Evolutionary conservation across 2,797 vertebrate species (phyloP), one percentile per base, ranked within the genome.

Genomic region (Danio tinwini): DNA sequence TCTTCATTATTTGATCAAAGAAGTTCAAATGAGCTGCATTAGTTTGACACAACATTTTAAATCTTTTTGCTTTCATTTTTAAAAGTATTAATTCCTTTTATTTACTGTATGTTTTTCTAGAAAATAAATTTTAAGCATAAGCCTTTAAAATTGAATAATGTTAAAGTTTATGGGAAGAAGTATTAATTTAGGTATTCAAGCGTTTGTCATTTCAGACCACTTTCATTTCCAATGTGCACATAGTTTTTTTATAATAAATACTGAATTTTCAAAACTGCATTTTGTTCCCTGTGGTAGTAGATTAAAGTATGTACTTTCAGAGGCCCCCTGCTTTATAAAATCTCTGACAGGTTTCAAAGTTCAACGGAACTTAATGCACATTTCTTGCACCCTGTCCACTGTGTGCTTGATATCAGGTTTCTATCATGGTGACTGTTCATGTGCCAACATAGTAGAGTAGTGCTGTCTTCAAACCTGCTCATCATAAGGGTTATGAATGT

Each of bases 301-400:
- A 65, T 80, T 47, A 50, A 65, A 14, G n/a, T n/a, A 6, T 49
- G 44, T 71, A 13, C 72, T 65, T 68, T 44, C 19, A 68, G 71
- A 52, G 44, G n/a, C 62, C 39, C 40, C 12, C 8, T 52, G 77
- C 37, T 71, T 47, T n/a, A 44, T 55, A 42, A 70, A 59, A 63
- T 45, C 49, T 67, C 44, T 0, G 44, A 37, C 62, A 52, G 50
- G 59, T 76, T 64, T 81, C 80, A 64, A 58, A 77, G 74, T 82
- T 77, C 81, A 77, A 0, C n/a, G 74, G 82, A 59, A 82, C 59
- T 37, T 52, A 78, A 73, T 29, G 45, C 63, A 58, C 52, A 72
- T 49, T 73, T 82, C 45, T 73, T 47, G 64, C 39, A 53, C 47
- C 47, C n/a, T 5, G 39, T 47, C 14, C 3, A 10, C 67, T 53